Evolutionary conservation across 30 jellyfish, hydroid and myxozoan species (phyloP).

Genomic region (Aurelia sp.): DNA sequence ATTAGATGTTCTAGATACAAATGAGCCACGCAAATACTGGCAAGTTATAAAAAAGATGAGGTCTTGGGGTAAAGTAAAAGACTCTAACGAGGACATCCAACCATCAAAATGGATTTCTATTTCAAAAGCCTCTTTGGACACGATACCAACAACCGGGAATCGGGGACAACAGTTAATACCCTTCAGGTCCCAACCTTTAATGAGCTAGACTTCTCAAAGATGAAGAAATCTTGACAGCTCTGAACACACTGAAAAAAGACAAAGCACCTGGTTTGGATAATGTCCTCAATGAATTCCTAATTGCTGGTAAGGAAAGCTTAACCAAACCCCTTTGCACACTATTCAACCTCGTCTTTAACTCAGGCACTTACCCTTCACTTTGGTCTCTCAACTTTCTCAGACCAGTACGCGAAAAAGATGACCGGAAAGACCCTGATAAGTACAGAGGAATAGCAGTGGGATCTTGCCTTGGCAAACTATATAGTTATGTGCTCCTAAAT

Average conservation of each 20-base stretch:
- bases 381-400: slow-evolving; percentile 21
- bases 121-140: slow-evolving; percentile 1
- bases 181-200: background rate
- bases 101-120: slow-evolving; percentile 16
- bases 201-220: slow-evolving; percentile 2
- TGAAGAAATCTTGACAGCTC: background rate
- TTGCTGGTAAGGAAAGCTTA: slow-evolving; percentile 7
- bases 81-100: background rate
- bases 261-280: slow-evolving; percentile 26
- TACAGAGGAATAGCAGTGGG: slow-evolving; percentile 18
- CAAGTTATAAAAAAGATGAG: background rate
- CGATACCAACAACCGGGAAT: background rate
- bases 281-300: slow-evolving; percentile 14
- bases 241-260: background rate
- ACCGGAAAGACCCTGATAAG: slow-evolving; percentile 14
- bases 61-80: background rate
- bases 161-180: background rate
- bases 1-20: background rate
- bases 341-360: slow-evolving; percentile 7
- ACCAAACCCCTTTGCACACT: background rate
- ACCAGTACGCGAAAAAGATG: background rate
- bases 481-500: background rate
- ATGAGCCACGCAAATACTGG: background rate
- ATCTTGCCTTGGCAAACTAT: slow-evolving; percentile 27
- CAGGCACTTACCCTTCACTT: slow-evolving; percentile 7